Conservation (phyloP, 2,888 invertebrate genomes). For the Cynaeus angustus region DNA sequence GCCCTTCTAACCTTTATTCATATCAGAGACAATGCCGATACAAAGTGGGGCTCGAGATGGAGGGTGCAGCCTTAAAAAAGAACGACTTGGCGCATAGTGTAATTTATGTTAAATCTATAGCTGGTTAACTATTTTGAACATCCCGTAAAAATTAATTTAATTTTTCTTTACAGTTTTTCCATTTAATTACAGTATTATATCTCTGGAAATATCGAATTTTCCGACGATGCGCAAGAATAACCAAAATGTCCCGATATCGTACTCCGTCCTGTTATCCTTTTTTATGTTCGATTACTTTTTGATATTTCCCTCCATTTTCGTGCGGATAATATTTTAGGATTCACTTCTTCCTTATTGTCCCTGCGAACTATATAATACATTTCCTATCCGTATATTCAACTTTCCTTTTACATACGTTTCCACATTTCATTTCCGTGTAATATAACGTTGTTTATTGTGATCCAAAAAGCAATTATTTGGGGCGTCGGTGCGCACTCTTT, state of each 20-base stretch:
- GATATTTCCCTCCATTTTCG: constrained; percentile 12
- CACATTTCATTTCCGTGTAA: constrained; percentile 32
- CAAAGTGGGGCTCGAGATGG: constrained; percentile 1
- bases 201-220: constrained; percentile 13
- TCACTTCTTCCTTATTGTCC: constrained; percentile 19
- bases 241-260: neutral
- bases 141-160: no score
- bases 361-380: constrained; percentile 17
- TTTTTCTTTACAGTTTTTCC: no score
- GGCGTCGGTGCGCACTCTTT: neutral
- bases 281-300: constrained; percentile 15
- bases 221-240: constrained; percentile 2
- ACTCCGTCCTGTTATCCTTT: constrained; percentile 1
- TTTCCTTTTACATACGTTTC: constrained; percentile 18
- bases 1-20: constrained; percentile 25
- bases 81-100: no score
- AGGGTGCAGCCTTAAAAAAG: neutral
- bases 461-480: neutral
- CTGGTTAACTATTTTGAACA: neutral
- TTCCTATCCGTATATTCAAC: constrained; percentile 16
- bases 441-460: constrained; percentile 16
- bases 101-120: neutral
- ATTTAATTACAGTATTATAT: no score
- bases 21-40: constrained; percentile 36
- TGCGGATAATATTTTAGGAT: constrained; percentile 10